A percentile compares a stretch with the other conserved stretches of the same genome.
Evolutionary conservation across 2,888 invertebrate genomes (phyloP).

Genomic region (Xanthia icteritia): DNA sequence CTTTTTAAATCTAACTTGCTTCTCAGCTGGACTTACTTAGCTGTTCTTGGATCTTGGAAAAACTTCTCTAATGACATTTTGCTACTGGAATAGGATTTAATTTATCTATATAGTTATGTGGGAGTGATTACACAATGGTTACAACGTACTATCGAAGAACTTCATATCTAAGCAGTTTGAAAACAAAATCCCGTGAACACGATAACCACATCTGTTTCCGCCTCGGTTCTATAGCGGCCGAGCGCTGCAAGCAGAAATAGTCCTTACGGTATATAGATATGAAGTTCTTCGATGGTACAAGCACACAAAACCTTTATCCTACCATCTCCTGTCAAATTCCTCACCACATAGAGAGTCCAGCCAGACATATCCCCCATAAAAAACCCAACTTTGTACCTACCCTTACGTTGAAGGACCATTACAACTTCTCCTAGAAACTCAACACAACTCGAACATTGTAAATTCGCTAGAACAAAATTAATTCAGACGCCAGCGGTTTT

Average conservation of each 20-base stretch:
- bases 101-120: not conserved
- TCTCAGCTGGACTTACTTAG: constrained; percentile 1
- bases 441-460: constrained; percentile 74
- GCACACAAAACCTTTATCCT: not conserved
- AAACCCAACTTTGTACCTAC: constrained; percentile 24
- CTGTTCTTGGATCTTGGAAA: not conserved
- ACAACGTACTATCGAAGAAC: not conserved
- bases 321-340: not conserved
- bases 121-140: not conserved
- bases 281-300: no score
- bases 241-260: no score
- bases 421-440: constrained; percentile 70
- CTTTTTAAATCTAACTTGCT: constrained; percentile 47
- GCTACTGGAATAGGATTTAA: not conserved
- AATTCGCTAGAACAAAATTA: constrained; percentile 85
- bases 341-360: not conserved
- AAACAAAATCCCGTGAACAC: no score
- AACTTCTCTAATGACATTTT: constrained; percentile 21
- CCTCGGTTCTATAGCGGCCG: no score
- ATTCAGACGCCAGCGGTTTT: constrained; percentile 77
- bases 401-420: constrained; percentile 44
- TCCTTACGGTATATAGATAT: no score
- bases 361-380: not conserved
- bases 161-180: no score
- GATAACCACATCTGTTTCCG: no score